phyloP scores from a whole-genome alignment of 2,113 vertebrate genomes.

The Anhinga rufa region DNA sequence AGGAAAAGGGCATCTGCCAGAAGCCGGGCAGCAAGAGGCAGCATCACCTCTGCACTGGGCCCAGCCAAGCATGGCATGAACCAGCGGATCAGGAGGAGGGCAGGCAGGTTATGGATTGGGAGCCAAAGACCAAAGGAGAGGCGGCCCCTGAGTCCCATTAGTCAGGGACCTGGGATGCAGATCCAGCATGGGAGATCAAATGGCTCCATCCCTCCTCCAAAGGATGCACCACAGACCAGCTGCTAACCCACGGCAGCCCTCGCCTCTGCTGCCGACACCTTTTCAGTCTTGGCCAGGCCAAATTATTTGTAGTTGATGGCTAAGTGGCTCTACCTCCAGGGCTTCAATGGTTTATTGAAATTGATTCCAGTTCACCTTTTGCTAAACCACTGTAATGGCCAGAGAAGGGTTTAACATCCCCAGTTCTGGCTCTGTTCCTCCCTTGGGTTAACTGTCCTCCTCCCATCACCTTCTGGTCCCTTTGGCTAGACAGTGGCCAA shows the following conservation, averaged over 20 bases:
- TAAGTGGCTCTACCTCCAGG: not conserved
- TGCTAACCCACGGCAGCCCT: not conserved
- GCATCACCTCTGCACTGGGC: accelerated
- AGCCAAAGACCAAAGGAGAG: not conserved
- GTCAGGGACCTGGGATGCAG: not conserved
- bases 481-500: not conserved
- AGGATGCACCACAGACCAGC: not conserved
- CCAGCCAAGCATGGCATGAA: not conserved
- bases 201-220: not conserved
- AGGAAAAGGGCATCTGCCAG: not conserved
- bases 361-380: not conserved
- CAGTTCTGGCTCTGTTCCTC: not conserved
- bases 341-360: not conserved
- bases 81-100: not conserved
- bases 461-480: not conserved
- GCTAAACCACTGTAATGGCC: not conserved
- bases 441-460: not conserved
- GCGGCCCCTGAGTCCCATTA: not conserved
- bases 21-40: not conserved
- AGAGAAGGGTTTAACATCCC: not conserved
- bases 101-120: not conserved
- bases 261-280: not conserved
- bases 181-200: not conserved
- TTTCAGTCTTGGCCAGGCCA: too few species aligned
- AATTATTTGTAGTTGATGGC: not conserved